A percentile compares a stretch with the other conserved stretches of the same genome.
Evolutionary conservation across 2,113 vertebrate genomes (phyloP).

Genomic region (Aegotheles bennettii): DNA sequence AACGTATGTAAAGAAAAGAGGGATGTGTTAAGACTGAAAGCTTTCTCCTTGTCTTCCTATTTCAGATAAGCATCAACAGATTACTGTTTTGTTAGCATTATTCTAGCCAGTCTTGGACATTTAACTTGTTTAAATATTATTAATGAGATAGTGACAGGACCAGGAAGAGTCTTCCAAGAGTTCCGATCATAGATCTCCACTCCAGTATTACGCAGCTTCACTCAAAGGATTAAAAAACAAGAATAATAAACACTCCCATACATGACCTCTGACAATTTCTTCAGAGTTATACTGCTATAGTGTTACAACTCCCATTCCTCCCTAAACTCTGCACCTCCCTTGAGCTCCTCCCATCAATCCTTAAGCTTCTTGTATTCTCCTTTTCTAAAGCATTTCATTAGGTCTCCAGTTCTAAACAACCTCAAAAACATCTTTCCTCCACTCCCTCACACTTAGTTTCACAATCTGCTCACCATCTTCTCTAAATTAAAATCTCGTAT

Average conservation of each 20-base stretch:
- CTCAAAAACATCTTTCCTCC: background rate
- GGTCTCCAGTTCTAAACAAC: background rate
- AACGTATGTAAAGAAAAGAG: background rate
- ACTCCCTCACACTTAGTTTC: background rate
- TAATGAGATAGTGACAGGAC: background rate
- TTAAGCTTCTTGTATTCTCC: background rate
- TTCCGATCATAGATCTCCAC: background rate
- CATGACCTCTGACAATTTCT: background rate
- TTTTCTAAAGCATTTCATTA: background rate
- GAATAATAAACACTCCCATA: background rate
- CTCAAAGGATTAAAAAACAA: background rate
- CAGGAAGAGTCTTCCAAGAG: background rate
- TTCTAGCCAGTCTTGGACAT: background rate
- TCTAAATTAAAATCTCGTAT: background rate
- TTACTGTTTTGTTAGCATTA: background rate
- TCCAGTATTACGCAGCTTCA: background rate
- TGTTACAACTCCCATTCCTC: background rate
- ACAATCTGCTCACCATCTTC: background rate
- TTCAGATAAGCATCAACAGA: background rate
- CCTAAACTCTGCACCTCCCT: background rate
- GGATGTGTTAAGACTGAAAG: background rate
- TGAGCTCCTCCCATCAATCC: background rate
- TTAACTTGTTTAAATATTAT: background rate
- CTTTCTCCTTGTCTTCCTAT: background rate
- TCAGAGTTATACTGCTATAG: background rate